phyloP scores from a whole-genome alignment of 30 jellyfish, hydroid and myxozoan genomes.

The Phacellophora camtschatica region DNA sequence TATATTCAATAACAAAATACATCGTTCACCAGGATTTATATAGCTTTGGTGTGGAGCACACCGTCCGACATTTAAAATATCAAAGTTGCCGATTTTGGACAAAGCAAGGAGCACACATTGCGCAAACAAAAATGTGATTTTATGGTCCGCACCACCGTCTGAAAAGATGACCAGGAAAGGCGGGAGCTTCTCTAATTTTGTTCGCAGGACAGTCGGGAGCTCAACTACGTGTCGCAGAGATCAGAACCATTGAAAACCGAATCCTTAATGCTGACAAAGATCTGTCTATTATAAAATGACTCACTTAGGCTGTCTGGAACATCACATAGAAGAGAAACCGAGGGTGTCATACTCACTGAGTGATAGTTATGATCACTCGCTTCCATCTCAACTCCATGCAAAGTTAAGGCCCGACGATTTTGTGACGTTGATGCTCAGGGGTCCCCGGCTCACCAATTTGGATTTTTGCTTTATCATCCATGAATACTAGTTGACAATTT shows the following conservation, averaged over 20 bases:
- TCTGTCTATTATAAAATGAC: conserved; percentile 30
- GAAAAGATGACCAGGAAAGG: conserved; percentile 31
- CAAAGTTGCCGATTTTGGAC: neutral
- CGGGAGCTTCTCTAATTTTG: neutral
- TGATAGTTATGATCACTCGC: conserved; percentile 51
- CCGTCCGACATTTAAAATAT: conserved; percentile 26
- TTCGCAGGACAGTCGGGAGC: conserved; percentile 16
- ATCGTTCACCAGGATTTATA: conserved; percentile 38
- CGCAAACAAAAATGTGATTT: conserved; percentile 34
- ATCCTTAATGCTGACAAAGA: conserved; percentile 31
- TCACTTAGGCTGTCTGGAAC: neutral
- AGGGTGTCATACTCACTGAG: conserved; percentile 7
- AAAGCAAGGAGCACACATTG: conserved; percentile 37
- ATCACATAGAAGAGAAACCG: conserved; percentile 15
- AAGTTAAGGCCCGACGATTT: neutral
- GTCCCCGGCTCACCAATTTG: conserved; percentile 50
- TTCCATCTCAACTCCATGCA: conserved; percentile 9
- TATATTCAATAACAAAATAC: conserved; percentile 17
- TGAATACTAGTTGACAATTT: neutral
- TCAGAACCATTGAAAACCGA: conserved; percentile 21
- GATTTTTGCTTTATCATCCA: conserved; percentile 56
- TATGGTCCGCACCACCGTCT: conserved; percentile 57
- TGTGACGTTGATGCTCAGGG: conserved; percentile 43
- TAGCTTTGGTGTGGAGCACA: conserved; percentile 57
- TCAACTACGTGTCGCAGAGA: conserved; percentile 40